These are phyloP conservation scores for Myripristis murdjan DNA, from an alignment of 2,797 vertebrate genomes.

Conservation along the genomic window DNA sequence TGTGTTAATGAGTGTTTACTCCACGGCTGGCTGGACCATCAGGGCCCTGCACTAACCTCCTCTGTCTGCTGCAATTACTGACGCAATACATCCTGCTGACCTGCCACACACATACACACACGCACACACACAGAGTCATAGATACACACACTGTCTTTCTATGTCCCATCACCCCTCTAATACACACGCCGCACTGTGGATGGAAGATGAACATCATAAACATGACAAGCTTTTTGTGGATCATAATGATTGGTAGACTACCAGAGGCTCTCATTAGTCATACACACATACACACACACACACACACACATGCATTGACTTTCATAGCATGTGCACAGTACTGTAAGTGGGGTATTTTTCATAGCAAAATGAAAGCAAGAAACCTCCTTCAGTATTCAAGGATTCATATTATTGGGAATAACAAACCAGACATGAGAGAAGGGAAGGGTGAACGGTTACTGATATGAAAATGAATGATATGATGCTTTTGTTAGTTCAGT, in stretches of 20 bases:
- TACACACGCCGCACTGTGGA: not conserved
- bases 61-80: constrained; percentile 68
- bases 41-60: constrained; percentile 49
- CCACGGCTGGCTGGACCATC: constrained; percentile 60
- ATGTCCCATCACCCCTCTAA: constrained; percentile 7
- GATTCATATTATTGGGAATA: not conserved
- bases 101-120: constrained; percentile 9
- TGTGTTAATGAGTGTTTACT: constrained; percentile 79
- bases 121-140: not conserved
- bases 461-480: not conserved
- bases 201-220: not conserved
- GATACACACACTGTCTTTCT: constrained; percentile 19
- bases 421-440: not conserved
- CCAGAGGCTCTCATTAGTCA: not conserved
- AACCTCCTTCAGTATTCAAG: not conserved
- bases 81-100: constrained; percentile 42
- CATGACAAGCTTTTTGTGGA: constrained; percentile 11
- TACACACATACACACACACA: not conserved
- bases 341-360: not conserved
- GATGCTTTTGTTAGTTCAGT: not conserved
- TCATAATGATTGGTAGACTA: constrained; percentile 4
- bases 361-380: not conserved
- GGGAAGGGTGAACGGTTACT: not conserved
- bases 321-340: not conserved
- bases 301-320: not conserved